Percentiles rank a stretch among this genome's conserved stretches.
These are phyloP conservation scores for Mythimna impura DNA, from an alignment of 2,888 invertebrate species.

Conservation along the genomic window DNA sequence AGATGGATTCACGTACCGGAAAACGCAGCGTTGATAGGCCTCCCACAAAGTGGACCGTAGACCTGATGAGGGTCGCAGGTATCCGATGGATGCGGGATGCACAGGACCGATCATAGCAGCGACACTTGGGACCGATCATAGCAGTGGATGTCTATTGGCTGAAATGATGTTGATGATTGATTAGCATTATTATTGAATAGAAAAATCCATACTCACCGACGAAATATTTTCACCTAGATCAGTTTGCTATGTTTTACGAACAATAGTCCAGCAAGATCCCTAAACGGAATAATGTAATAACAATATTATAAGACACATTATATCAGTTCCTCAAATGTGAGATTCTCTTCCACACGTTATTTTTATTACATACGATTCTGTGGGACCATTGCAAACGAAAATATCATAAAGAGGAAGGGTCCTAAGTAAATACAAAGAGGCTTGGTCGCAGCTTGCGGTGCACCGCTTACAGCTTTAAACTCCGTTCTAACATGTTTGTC, in stretches of 20 bases:
- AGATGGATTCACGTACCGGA: too few species aligned
- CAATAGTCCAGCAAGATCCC: background rate
- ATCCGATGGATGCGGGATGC: too few species aligned
- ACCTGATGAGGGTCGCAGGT: too few species aligned
- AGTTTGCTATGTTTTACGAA: background rate
- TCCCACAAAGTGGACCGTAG: too few species aligned
- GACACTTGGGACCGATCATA: too few species aligned
- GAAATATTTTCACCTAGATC: too few species aligned
- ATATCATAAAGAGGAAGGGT: conserved; percentile 53
- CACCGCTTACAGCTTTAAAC: conserved; percentile 51
- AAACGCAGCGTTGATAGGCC: too few species aligned
- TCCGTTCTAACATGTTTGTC: conserved; percentile 42
- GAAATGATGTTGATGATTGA: too few species aligned
- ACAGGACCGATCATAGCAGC: too few species aligned
- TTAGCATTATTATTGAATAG: too few species aligned
- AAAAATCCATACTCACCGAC: background rate
- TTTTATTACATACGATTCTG: conserved; percentile 37
- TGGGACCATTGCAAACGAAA: conserved; percentile 47
- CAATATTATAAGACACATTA: background rate
- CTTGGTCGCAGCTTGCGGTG: conserved; percentile 43
- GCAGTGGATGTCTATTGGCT: too few species aligned
- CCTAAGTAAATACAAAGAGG: conserved; percentile 59
- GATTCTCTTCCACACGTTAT: conserved; percentile 36
- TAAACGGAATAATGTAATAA: conserved; percentile 9
- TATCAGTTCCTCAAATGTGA: conserved; percentile 10